Conservation (phyloP, 2,113 vertebrate species). For the Parotia lawesii region DNA sequence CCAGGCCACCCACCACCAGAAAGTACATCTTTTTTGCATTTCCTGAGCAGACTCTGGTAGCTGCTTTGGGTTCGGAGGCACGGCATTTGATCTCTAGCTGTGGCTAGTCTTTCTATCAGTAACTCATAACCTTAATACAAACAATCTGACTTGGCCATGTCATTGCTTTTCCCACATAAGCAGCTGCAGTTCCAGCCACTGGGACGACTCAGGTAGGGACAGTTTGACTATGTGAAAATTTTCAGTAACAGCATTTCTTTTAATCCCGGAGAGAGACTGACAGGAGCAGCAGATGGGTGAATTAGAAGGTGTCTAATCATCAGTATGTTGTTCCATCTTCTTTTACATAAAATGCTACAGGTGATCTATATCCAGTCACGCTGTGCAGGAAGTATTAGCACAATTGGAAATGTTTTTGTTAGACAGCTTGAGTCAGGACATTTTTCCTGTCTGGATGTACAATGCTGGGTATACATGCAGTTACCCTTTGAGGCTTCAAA, state of each 20-base stretch:
- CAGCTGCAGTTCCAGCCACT: neutral
- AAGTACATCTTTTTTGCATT: constrained; percentile 5
- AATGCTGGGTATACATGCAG: neutral
- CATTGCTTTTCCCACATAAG: neutral
- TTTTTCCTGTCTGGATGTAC: neutral
- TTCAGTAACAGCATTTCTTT: neutral
- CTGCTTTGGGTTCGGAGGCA: neutral
- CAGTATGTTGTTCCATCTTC: neutral
- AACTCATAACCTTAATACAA: constrained; percentile 20
- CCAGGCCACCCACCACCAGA: neutral
- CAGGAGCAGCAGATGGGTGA: neutral
- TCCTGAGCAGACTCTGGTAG: constrained; percentile 18
- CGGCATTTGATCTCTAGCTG: neutral
- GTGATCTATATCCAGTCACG: neutral
- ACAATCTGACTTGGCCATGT: neutral
- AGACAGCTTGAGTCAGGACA: neutral
- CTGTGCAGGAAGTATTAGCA: neutral
- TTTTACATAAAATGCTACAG: neutral
- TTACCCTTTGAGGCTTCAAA: neutral
- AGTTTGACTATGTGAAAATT: neutral
- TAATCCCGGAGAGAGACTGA: neutral
- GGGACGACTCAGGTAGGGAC: neutral
- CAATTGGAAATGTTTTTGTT: neutral
- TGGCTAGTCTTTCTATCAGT: neutral
- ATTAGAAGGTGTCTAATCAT: neutral